These are phyloP conservation scores for Mythimna impura DNA, from an alignment of 2,888 invertebrate species.

Conservation along the genomic window DNA sequence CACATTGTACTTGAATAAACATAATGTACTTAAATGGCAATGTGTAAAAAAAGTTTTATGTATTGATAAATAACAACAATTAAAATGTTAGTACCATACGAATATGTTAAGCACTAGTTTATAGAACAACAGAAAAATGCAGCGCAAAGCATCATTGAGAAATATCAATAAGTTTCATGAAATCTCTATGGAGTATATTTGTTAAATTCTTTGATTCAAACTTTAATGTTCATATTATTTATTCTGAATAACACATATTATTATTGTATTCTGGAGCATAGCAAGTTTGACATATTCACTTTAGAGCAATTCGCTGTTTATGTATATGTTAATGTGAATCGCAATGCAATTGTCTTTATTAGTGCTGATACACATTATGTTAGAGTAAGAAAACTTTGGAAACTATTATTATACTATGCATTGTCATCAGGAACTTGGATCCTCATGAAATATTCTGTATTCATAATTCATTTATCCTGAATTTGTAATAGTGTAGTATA, in stretches of 20 bases:
- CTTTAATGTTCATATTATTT: background rate
- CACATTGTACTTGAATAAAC: background rate
- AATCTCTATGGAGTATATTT: slow-evolving; percentile 2
- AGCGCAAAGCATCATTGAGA: slow-evolving; percentile 26
- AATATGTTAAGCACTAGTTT: slow-evolving; percentile 11
- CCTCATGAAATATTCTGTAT: background rate
- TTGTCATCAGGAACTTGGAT: background rate
- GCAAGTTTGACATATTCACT: background rate
- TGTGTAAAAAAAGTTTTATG: background rate
- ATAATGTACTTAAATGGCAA: background rate
- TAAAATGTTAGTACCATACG: slow-evolving; percentile 4
- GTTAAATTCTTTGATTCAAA: background rate
- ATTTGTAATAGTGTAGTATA: background rate
- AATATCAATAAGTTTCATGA: background rate
- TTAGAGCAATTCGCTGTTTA: slow-evolving; percentile 22
- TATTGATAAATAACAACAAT: slow-evolving; percentile 6
- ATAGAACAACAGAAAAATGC: background rate
- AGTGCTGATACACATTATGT: slow-evolving; percentile 1
- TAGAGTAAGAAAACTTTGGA: slow-evolving; percentile 6
- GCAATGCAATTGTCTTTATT: slow-evolving; percentile 22
- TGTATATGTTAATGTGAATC: slow-evolving; percentile 3
- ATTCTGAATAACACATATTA: background rate
- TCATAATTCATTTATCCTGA: background rate
- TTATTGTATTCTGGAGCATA: slow-evolving; percentile 11
- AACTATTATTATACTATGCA: background rate